Evolutionary conservation across 35 echinoderm and acorn worm genomes (phyloP).

Genomic region (Apostichopus japonicus): DNA sequence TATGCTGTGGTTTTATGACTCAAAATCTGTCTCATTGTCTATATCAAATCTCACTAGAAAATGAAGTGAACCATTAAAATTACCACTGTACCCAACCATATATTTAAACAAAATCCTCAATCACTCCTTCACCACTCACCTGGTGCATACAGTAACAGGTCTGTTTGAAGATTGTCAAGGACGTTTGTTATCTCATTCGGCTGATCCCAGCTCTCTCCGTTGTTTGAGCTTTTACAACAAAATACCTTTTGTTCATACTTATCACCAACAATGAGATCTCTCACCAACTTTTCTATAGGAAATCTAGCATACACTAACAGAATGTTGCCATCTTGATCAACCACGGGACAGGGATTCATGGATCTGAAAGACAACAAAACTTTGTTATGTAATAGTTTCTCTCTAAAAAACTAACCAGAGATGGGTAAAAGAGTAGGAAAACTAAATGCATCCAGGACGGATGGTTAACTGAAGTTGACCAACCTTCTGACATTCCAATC

Average conservation of each 20-base stretch:
- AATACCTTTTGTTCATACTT: background rate
- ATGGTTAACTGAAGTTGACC: no score
- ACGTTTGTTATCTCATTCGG: background rate
- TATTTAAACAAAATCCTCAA: no score
- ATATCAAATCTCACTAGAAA: no score
- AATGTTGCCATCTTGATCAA: slow-evolving; percentile 15
- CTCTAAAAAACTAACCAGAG: no score
- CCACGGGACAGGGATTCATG: slow-evolving; percentile 31
- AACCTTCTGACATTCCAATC: background rate
- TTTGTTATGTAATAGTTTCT: no score
- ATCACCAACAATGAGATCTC: background rate
- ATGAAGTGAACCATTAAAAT: no score
- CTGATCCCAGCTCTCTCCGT: background rate
- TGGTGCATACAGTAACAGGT: slow-evolving; percentile 37
- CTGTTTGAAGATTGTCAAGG: background rate
- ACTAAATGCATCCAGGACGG: no score
- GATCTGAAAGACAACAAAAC: background rate
- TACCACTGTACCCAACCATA: no score
- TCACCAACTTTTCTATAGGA: background rate
- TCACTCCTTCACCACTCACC: background rate
- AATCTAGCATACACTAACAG: background rate
- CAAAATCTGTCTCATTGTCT: no score
- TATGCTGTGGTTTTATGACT: no score
- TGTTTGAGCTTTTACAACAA: background rate
- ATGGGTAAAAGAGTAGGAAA: no score